These are phyloP conservation scores for Clarias gariepinus DNA, from an alignment of 2,113 vertebrate genomes.

Conservation along the genomic window DNA sequence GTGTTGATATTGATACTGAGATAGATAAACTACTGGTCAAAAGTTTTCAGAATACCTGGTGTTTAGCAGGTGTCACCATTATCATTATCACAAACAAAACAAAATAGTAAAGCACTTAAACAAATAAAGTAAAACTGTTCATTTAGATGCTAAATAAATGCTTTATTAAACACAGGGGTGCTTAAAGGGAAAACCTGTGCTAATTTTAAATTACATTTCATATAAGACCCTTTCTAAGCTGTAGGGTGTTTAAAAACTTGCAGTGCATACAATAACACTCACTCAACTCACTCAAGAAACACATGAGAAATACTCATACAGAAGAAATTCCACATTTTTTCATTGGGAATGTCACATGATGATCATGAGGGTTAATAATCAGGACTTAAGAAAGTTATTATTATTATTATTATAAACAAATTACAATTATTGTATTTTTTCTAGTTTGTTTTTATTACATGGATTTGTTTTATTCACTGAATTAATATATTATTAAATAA, in stretches of 20 bases:
- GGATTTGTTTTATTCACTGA: background rate
- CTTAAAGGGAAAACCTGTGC: background rate
- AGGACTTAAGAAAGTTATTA: background rate
- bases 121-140: background rate
- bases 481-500: constrained; percentile 3
- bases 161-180: background rate
- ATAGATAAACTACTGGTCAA: background rate
- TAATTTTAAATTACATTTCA: background rate
- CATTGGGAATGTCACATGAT: background rate
- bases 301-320: background rate
- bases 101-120: background rate
- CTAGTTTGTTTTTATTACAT: background rate
- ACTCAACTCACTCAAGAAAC: background rate
- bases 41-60: background rate
- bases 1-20: background rate
- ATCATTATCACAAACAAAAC: background rate
- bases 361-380: background rate
- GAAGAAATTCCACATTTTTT: background rate
- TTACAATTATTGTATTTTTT: background rate
- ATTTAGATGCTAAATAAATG: background rate
- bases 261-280: background rate
- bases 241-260: background rate
- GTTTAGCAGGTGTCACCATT: background rate
- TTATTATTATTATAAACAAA: too few species aligned
- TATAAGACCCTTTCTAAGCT: too few species aligned